Evolutionary conservation across 1,140 invertebrate genomes (phyloP).

Genomic region (Drosophila pseudoananassae): DNA sequence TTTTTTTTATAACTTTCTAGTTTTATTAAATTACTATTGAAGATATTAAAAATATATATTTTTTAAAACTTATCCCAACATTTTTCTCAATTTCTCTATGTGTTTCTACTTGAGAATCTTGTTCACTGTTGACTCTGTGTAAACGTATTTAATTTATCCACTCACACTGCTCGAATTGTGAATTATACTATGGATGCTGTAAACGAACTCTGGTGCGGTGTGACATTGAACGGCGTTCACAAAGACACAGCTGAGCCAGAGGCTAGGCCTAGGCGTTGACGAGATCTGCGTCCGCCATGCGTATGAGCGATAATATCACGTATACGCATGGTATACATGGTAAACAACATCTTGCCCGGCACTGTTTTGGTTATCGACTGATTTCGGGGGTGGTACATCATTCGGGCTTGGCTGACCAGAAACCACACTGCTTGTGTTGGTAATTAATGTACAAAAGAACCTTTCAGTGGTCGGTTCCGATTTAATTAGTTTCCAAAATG

Average conservation of each 20-base stretch:
- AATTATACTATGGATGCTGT: slow-evolving; percentile 37
- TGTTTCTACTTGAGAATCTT: slow-evolving; percentile 23
- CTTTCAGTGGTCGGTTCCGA: too few relatives aligned
- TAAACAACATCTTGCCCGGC: slow-evolving; percentile 12
- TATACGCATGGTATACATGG: slow-evolving; percentile 42
- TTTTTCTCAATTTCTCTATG: slow-evolving; percentile 9
- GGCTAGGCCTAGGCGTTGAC: neutral
- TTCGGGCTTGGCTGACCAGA: slow-evolving; percentile 4
- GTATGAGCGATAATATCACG: slow-evolving; percentile 52
- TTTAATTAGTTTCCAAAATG: too few relatives aligned
- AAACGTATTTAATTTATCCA: slow-evolving; percentile 46
- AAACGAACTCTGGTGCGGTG: slow-evolving; percentile 38
- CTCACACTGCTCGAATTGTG: slow-evolving; percentile 38
- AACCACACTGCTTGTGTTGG: neutral
- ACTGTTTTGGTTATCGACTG: too few relatives aligned
- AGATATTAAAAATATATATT: too few relatives aligned
- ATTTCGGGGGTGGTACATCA: too few relatives aligned
- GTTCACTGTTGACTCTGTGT: slow-evolving; percentile 28
- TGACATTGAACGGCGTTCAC: slow-evolving; percentile 39
- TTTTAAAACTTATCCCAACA: too few relatives aligned
- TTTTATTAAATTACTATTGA: too few relatives aligned
- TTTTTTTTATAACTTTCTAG: too few relatives aligned
- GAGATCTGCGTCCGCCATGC: slow-evolving; percentile 20
- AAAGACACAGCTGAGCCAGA: neutral
- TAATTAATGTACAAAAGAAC: slow-evolving; percentile 20